phyloP scores from a whole-genome alignment of 2,113 vertebrate species.

The Cygnus buccinator region DNA sequence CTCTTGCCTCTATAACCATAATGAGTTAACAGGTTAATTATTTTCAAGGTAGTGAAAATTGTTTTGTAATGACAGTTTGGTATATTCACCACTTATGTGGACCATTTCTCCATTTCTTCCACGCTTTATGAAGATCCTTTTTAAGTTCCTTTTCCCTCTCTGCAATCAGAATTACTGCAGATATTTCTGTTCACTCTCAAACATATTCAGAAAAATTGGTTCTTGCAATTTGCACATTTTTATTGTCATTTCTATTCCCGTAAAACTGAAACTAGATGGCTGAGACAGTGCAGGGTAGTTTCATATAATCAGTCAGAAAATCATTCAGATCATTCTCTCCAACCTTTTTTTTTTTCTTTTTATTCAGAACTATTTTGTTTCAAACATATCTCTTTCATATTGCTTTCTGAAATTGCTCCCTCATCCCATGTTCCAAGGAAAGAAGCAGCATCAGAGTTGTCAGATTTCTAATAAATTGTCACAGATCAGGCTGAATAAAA shows the following conservation, averaged over 20 bases:
- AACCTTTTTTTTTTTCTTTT: neutral
- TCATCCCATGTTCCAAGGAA: neutral
- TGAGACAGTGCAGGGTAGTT: neutral
- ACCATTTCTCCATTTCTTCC: neutral
- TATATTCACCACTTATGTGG: neutral
- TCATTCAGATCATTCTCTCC: neutral
- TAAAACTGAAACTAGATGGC: neutral
- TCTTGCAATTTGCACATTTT: conserved; percentile 13
- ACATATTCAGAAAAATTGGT: neutral
- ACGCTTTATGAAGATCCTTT: neutral
- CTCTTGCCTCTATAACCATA: neutral
- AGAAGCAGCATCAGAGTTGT: neutral
- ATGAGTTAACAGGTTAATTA: conserved; percentile 12
- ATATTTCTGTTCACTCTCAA: neutral
- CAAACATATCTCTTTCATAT: neutral
- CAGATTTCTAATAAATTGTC: neutral
- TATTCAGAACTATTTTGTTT: neutral
- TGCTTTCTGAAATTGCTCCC: neutral
- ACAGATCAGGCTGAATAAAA: neutral
- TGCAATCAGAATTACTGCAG: neutral
- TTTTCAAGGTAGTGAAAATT: conserved; percentile 15
- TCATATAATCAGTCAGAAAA: conserved; percentile 7
- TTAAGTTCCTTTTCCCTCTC: neutral
- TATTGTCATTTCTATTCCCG: neutral
- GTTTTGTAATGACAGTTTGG: neutral